Percentiles rank a stretch among this genome's conserved stretches.
phyloP scores from a whole-genome alignment of 2,797 vertebrate species.

The Margarornis squamiger region DNA sequence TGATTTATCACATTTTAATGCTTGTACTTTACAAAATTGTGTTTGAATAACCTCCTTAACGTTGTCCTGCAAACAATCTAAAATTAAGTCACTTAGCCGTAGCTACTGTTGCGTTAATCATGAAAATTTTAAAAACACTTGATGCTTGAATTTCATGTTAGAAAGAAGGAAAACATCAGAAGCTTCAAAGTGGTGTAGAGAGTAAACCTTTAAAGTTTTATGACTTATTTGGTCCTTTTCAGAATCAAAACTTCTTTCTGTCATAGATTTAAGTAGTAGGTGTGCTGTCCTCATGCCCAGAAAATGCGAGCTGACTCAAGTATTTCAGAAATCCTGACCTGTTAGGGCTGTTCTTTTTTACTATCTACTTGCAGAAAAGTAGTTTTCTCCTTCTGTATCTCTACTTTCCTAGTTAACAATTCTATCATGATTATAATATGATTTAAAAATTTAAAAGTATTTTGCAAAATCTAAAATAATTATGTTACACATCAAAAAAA shows the following conservation, averaged over 20 bases:
- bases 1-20: background rate
- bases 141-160: background rate
- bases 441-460: background rate
- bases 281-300: background rate
- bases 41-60: background rate
- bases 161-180: background rate
- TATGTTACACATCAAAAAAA: background rate
- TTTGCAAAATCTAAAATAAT: background rate
- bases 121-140: background rate
- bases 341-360: background rate
- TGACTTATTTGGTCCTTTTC: background rate
- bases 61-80: background rate
- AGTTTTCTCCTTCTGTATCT: background rate
- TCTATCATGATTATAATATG: background rate
- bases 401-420: background rate
- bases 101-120: background rate
- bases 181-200: background rate
- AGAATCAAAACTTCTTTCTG: background rate
- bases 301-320: conserved; percentile 31
- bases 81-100: background rate
- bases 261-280: background rate
- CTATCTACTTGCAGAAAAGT: background rate
- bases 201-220: background rate
- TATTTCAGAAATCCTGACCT: background rate
- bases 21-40: background rate